Base-by-base conservation (phyloP, 1,140 invertebrate species). In the Drosophila malerkotliana region DNA sequence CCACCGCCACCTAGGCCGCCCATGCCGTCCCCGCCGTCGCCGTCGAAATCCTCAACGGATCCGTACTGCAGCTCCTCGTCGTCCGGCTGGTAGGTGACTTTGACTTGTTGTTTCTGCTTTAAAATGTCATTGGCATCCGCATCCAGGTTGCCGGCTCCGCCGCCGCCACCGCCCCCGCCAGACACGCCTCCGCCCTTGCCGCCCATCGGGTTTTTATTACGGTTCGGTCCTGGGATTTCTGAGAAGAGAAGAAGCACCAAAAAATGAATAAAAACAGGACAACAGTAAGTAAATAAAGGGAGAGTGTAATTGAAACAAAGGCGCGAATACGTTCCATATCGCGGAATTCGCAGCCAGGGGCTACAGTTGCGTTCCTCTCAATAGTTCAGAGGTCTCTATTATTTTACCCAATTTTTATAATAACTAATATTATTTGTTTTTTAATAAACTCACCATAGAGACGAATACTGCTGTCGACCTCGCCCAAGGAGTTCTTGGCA, bases 401-500 rank as follows among this genome's bases (percentile, higher is more conserved):
- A 28, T 28, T 6, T 1, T 7, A 1, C 6, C 5, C 6, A 1
- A 5, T 28, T 6, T 0, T 5, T 28, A 7, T 28, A 5, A 28
- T 28, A 28, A 4, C 6, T 28, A 28, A 28, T 28, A 21, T 3
- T 21, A 21, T 21, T 21, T 21, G 1, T 21, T 21, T 21, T 3
- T 21, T 2, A 3, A 21, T 21, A 21, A 58, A 92, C 94, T 95
- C 92, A 98, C 98, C 97, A 92, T 98, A 98, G 32, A 99, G 92
- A 69, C 96, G 93, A 91, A 99, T 98, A 64, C 94, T 95, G 91
- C 97, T 97, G 82, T 97, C 96, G 24, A 97, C 97, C 90, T 96
- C 96, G 1, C 97, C 98, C 2, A 98, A 93, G 3, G 96, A 96
- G 93, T 98, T 99, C 82, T 98, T 97, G 4, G 97, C 97, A 39